Evolutionary conservation across 37 sponge, comb jelly and placozoan genomes (phyloP).

Genomic region (Geodia barretti): DNA sequence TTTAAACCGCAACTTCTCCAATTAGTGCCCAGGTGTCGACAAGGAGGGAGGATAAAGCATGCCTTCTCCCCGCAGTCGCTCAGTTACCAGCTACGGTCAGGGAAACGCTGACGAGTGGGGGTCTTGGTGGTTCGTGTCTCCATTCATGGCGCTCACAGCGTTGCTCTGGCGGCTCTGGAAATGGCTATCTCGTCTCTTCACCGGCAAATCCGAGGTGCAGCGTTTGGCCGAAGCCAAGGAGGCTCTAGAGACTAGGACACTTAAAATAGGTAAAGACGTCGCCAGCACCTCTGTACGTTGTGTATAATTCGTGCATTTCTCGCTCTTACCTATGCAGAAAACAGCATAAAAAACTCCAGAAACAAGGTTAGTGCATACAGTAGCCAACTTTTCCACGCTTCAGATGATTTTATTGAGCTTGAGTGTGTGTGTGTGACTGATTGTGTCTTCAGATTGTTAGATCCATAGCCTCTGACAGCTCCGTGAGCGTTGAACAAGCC

Average conservation of each 20-base stretch:
- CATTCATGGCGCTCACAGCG: background rate
- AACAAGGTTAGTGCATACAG: background rate
- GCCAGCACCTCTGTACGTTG: background rate
- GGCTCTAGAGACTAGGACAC: conserved; percentile 28
- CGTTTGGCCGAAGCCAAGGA: conserved; percentile 20
- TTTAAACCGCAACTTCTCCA: no score
- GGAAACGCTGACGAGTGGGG: no score
- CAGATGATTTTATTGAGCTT: no score
- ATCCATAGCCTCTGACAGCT: background rate
- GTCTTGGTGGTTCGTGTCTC: no score
- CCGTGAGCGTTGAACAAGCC: background rate
- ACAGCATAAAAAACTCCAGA: background rate
- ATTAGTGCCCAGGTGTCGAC: no score
- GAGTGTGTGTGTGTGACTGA: no score
- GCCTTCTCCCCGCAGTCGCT: no score
- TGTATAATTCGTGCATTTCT: background rate
- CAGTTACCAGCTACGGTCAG: no score
- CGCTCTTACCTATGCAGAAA: background rate
- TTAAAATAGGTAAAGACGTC: conserved; percentile 25
- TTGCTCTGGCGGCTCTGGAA: conserved; percentile 72
- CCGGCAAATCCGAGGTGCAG: conserved; percentile 68
- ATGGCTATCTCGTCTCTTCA: conserved; percentile 58
- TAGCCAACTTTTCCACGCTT: no score
- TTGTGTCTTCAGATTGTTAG: background rate
- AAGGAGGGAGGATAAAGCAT: no score